Evolutionary conservation across 2,113 vertebrate species (phyloP), one percentile per base, ranked within the genome.

Genomic region (Perca fluviatilis): DNA sequence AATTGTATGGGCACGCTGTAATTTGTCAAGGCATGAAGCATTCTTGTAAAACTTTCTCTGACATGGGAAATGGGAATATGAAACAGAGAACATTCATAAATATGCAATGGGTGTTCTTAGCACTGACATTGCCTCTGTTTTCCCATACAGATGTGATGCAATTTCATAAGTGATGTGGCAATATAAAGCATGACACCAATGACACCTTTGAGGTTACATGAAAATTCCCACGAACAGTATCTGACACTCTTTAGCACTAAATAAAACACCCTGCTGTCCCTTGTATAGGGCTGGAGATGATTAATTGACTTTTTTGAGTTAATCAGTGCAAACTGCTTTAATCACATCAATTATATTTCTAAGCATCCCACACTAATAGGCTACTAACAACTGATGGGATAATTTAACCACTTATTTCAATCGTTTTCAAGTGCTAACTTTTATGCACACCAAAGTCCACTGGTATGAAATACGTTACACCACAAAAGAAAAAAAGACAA

Each of bases 21-120:
- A 91, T 94, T 94, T 93, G 91, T 93, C 85, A 65, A 77, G 80
- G 82, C 86, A 80, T 14, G 76, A 86, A 16, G 71, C 64, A 64
- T 70, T 84, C 91, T 90, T 90, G 90, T 92, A 91, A 85, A 90
- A 88, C 87, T 82, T 85, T 79, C 83, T 74, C 73, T 36, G 85
- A 92, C 91, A 92, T 47, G 90, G 68, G 84, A 86, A 85, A 84
- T 81, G 88, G 89, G 90, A 94, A 91, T 89, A 93, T 83, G 83
- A 92, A 93, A 87, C 88, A 79, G 56, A 82, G 74, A 64, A 18
- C 1, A 18, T 69, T 87, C 88, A 94, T 94, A 64, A 94, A 95
- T 94, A 94, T 93, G 84, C 85, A 93, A 71, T 23, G 61, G 60
- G 68, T 74, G 76, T 86, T 87, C 79, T 77, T 57, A 77, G 90